Conservation (phyloP, 2,888 invertebrate genomes). For the Mesodorylaimus sp. region DNA sequence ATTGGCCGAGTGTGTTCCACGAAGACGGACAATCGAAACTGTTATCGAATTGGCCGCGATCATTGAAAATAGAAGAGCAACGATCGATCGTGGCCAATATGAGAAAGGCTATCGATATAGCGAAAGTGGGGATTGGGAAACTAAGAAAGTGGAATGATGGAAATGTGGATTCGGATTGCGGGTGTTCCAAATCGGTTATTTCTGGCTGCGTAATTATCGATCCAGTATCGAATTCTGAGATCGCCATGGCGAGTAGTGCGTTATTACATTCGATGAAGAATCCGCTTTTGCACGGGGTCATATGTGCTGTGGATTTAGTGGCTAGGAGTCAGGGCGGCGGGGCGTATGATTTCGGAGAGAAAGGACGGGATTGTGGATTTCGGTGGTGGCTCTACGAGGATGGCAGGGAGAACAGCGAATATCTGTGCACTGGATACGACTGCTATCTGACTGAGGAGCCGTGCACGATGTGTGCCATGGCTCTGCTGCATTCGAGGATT, state of each 20-base stretch:
- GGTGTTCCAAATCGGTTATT: no score
- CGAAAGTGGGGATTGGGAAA: no score
- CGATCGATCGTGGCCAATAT: no score
- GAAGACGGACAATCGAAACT: no score
- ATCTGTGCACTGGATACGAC: conserved; percentile 66
- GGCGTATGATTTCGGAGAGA: conserved; percentile 25
- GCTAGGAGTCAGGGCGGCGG: conserved; percentile 64
- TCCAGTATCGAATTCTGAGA: conserved; percentile 48
- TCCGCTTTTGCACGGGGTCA: conserved; percentile 60
- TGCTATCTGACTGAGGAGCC: conserved; percentile 65
- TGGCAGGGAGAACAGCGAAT: conserved; percentile 29
- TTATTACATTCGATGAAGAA: conserved; percentile 32
- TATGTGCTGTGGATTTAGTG: conserved; percentile 66
- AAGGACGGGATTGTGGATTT: no score
- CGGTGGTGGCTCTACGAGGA: no score
- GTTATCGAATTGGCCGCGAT: no score
- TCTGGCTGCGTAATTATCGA: conserved; percentile 49
- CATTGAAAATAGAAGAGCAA: no score
- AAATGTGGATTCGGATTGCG: no score
- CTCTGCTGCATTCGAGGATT: conserved; percentile 67
- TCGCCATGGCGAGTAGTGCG: conserved; percentile 44
- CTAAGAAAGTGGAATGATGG: no score
- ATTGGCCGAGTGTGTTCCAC: no score
- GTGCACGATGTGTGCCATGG: conserved; percentile 89
- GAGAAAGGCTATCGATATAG: no score